Base-by-base conservation (phyloP, 2,797 vertebrate genomes). In the Pseudochromis fuscus region DNA sequence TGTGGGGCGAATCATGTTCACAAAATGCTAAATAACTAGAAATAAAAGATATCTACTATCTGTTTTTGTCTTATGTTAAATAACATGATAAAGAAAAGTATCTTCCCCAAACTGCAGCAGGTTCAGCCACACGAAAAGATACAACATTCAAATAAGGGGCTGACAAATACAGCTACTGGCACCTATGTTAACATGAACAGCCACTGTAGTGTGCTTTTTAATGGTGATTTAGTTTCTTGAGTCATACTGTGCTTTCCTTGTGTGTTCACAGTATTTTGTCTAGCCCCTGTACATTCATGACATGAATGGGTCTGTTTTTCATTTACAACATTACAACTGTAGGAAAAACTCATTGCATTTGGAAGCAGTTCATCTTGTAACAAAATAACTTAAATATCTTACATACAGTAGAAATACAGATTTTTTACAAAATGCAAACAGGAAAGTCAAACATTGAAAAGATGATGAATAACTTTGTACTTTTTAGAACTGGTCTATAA, bases 331-430 rank as follows among this genome's bases (percentile, higher is more conserved):
- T 10, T 23, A 27, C 24, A 69, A 65, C 33, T 35, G 42, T 51
- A 13, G 13, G 15, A 76, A 75, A 83, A 37, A n/a, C 28, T 62
- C 21, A 75, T 70, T 38, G 51, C 10, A 50, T 15, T 66, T 70
- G 60, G 5, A 71, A 67, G 27, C 72, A 16, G 42, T 74, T 80
- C 45, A 64, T 60, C 19, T 38, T 16, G 6, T 67, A 44, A 75
- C 56, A 83, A 81, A 88, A 88, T 87, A 83, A 85, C 42, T 82
- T 88, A 84, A 79, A 76, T 45, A 77, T 63, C 4, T 76, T 50
- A 77, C 40, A 60, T 35, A 73, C 33, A 59, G 56, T 27, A 68
- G 46, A 85, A 77, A 72, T 56, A 60, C 24, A 79, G 37, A 66
- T 64, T 69, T n/a, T 78, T 77, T 45, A 79, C 45, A 58, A 51